Percentiles rank a stretch among this genome's conserved stretches.
Evolutionary conservation across 2,113 vertebrate genomes (phyloP).

Genomic region (Charadrius vociferus): DNA sequence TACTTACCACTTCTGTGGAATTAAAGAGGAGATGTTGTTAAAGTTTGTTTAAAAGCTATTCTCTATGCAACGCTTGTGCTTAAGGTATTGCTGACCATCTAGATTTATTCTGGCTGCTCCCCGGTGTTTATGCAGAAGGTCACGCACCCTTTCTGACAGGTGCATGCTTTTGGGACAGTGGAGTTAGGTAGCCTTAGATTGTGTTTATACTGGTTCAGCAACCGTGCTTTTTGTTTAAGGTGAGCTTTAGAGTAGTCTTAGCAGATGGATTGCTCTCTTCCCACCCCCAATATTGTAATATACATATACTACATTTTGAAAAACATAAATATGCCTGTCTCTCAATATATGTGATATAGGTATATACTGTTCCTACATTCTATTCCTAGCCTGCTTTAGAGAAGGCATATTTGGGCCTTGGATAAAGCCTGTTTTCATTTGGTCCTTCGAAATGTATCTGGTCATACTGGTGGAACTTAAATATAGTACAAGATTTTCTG

Average conservation of each 20-base stretch:
- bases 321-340: background rate
- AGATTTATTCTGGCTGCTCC: background rate
- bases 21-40: background rate
- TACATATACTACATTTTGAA: background rate
- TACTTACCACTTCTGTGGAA: background rate
- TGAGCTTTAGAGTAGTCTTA: background rate
- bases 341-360: rapidly evolving
- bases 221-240: background rate
- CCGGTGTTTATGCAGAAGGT: background rate
- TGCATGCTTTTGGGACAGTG: background rate
- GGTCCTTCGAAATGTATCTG: background rate
- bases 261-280: background rate
- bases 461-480: background rate
- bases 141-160: background rate
- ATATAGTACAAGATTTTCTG: background rate
- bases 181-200: background rate
- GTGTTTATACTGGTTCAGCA: background rate
- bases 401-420: background rate
- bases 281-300: background rate
- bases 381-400: background rate
- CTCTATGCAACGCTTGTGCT: background rate
- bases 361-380: background rate
- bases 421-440: background rate
- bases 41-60: background rate
- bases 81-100: background rate